Conservation (phyloP, 2,888 invertebrate species). For the Barypeithes pellucidus region DNA sequence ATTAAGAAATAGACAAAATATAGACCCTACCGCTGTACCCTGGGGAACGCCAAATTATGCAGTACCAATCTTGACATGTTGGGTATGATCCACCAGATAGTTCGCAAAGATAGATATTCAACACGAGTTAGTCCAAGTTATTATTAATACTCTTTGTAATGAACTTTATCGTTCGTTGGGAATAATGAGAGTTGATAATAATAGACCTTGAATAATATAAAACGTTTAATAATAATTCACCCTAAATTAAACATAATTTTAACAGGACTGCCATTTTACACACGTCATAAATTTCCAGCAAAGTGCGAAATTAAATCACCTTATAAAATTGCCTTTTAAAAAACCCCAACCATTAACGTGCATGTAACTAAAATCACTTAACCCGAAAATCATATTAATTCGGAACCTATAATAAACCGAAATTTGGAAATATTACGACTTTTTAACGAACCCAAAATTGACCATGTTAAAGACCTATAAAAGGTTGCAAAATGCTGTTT, state of each 20-base stretch:
- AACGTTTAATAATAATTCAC: too few species aligned
- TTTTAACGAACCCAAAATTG: conserved; percentile 9
- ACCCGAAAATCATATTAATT: conserved; percentile 6
- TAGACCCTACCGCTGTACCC: too few species aligned
- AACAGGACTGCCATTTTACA: neutral
- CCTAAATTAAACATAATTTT: neutral
- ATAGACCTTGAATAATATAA: too few species aligned
- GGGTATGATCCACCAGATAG: too few species aligned
- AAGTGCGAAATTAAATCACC: neutral
- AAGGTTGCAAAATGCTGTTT: conserved; percentile 1
- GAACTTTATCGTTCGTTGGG: too few species aligned
- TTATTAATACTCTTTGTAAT: too few species aligned
- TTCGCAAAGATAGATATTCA: too few species aligned
- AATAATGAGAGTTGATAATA: too few species aligned
- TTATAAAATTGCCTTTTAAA: conserved; percentile 9
- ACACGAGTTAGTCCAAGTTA: too few species aligned
- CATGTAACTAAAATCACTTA: conserved; percentile 17
- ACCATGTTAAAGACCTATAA: conserved; percentile 5
- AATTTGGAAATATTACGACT: neutral
- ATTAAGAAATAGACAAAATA: too few species aligned
- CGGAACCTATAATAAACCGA: conserved; percentile 1
- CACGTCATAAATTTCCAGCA: conserved; percentile 4
- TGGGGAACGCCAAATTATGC: too few species aligned
- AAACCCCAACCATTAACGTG: neutral
- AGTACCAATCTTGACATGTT: too few species aligned